These are phyloP conservation scores for Premnoplex brunnescens DNA, from an alignment of 2,797 vertebrate species.

Conservation along the genomic window DNA sequence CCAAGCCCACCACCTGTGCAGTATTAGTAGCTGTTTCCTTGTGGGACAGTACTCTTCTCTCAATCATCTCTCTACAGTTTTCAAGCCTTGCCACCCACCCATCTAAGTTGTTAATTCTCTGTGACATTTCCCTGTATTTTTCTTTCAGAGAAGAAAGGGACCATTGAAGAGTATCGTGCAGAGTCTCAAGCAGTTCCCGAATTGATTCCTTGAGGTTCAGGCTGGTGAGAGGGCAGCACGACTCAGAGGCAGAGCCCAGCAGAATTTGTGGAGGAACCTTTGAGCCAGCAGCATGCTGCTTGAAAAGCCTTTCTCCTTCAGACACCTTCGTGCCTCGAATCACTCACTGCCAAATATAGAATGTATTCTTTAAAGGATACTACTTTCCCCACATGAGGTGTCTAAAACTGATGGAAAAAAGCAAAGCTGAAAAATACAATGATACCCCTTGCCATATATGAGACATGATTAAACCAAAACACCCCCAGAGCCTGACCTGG, in stretches of 20 bases:
- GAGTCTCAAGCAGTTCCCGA: conserved; percentile 20
- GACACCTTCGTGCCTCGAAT: not conserved
- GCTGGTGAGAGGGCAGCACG: conserved; percentile 26
- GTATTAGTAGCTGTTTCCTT: not conserved
- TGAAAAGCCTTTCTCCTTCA: conserved; percentile 60
- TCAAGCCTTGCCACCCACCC: not conserved
- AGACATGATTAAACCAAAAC: not conserved
- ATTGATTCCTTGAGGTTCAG: conserved; percentile 38
- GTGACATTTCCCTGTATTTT: conserved; percentile 21
- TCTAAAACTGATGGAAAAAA: conserved; percentile 38
- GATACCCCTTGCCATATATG: not conserved
- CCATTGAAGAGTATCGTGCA: conserved; percentile 2
- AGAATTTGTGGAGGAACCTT: conserved; percentile 41
- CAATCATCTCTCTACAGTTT: not conserved
- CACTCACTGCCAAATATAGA: conserved; percentile 57
- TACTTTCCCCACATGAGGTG: conserved; percentile 20
- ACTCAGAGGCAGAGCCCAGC: conserved; percentile 17
- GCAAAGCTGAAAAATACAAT: conserved; percentile 8
- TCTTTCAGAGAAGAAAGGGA: conserved; percentile 28
- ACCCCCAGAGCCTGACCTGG: not conserved
- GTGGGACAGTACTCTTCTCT: not conserved
- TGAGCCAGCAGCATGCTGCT: conserved; percentile 31
- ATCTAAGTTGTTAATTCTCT: conserved; percentile 31
- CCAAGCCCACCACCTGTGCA: not conserved
- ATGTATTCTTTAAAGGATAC: conserved; percentile 34